Percentiles rank a stretch among this genome's conserved stretches.
Conservation (phyloP, 2,797 vertebrate species). For the Gorsachius magnificus region DNA sequence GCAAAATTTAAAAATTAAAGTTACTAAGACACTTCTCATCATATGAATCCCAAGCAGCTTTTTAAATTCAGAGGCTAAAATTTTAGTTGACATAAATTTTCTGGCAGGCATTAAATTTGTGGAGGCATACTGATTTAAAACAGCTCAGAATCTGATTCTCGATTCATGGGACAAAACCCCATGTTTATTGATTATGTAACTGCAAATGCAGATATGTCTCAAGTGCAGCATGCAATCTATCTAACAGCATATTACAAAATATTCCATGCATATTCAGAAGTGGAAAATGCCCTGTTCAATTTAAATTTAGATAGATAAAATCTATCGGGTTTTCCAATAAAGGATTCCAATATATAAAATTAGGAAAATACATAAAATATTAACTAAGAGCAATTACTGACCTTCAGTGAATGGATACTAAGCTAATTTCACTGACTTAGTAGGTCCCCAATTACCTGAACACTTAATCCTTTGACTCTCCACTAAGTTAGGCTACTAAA, state of each 20-base stretch:
- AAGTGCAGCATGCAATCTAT: not conserved
- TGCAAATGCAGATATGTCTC: not conserved
- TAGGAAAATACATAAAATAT: not conserved
- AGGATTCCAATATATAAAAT: not conserved
- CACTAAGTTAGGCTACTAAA: not conserved
- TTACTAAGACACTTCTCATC: not conserved
- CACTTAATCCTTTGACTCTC: not conserved
- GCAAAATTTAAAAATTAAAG: not conserved
- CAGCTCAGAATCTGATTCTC: not conserved
- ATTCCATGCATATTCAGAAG: not conserved
- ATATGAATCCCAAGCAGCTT: not conserved
- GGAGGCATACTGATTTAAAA: conserved; percentile 10
- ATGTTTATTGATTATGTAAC: conserved; percentile 44
- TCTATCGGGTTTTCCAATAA: not conserved
- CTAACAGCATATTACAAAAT: not conserved
- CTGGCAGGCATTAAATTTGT: conserved; percentile 23
- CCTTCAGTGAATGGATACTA: not conserved
- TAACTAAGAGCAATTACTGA: not conserved
- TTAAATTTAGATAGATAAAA: not conserved
- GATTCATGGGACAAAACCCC: not conserved
- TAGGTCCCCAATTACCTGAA: not conserved
- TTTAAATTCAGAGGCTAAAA: conserved; percentile 10
- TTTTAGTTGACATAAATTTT: not conserved
- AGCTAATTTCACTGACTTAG: not conserved
- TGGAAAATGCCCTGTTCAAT: not conserved